Evolutionary conservation across 2,113 vertebrate species (phyloP).

Genomic region (Podocnemis expansa): DNA sequence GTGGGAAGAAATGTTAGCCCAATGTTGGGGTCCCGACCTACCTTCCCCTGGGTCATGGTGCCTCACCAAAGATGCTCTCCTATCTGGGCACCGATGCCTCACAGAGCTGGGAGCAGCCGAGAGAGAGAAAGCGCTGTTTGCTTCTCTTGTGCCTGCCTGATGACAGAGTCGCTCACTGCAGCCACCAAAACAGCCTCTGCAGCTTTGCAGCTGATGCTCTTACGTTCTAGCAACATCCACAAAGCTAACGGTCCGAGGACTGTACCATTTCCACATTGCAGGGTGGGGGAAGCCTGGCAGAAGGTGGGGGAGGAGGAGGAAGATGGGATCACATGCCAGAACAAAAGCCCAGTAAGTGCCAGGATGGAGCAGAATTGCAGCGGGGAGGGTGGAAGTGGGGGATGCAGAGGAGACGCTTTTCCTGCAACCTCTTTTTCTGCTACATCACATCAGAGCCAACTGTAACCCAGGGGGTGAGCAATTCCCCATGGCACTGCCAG

Average conservation of each 20-base stretch:
- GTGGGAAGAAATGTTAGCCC: accelerated
- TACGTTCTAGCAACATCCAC: conserved; percentile 76
- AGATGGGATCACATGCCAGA: not conserved
- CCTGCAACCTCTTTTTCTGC: not conserved
- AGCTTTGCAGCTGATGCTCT: conserved; percentile 60
- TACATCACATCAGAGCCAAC: accelerated
- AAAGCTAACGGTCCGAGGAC: conserved; percentile 48
- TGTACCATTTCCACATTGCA: conserved; percentile 67
- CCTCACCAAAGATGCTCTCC: not conserved
- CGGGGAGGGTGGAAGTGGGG: accelerated
- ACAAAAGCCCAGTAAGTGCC: not conserved
- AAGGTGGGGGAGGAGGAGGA: not conserved
- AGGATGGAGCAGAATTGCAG: not conserved
- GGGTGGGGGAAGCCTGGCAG: conserved; percentile 10
- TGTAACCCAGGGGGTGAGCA: accelerated
- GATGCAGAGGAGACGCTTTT: not conserved
- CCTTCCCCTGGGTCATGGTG: conserved; percentile 95
- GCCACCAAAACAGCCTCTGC: conserved; percentile 33
- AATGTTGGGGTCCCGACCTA: conserved; percentile 58
- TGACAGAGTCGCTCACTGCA: not conserved
- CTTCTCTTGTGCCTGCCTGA: accelerated
- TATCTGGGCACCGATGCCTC: not conserved
- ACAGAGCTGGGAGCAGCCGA: accelerated
- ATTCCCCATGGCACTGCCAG: not conserved
- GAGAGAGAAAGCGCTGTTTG: accelerated